A percentile compares a stretch with the other conserved stretches of the same genome.
Conservation (phyloP, 1,140 invertebrate species). For the Eciton burchellii region DNA sequence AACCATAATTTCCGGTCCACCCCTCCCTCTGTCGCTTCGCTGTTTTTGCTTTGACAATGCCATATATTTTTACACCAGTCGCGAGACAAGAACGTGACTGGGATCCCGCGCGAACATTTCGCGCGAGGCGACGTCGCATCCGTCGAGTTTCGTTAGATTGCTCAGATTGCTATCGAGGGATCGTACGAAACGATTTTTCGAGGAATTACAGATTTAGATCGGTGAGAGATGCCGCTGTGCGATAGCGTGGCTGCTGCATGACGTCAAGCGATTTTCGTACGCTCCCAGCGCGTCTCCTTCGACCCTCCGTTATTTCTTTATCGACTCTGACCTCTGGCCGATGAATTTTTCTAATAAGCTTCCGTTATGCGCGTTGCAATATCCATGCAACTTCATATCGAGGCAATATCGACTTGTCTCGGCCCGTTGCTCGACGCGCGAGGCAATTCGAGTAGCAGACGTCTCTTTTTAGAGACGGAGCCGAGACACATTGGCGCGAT, state of each 20-base stretch:
- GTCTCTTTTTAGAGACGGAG: constrained; percentile 40
- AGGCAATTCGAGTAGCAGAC: constrained; percentile 33
- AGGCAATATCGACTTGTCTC: constrained; percentile 41
- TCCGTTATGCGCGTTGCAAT: constrained; percentile 39
- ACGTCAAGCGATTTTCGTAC: background rate
- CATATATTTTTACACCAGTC: constrained; percentile 33
- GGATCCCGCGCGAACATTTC: background rate
- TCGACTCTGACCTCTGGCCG: constrained; percentile 12
- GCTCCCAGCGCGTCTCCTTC: background rate
- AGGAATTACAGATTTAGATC: background rate
- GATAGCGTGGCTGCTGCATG: too few relatives aligned
- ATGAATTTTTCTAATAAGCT: constrained; percentile 51
- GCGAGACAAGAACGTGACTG: constrained; percentile 13
- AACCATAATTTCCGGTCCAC: constrained; percentile 32
- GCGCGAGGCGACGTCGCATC: background rate
- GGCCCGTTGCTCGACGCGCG: constrained; percentile 48
- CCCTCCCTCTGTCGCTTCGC: constrained; percentile 3
- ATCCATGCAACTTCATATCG: constrained; percentile 59
- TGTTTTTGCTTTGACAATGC: constrained; percentile 20
- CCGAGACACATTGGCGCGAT: constrained; percentile 28
- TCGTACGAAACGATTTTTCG: background rate
- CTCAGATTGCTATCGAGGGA: background rate
- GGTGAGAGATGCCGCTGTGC: background rate
- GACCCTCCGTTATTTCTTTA: constrained; percentile 42
- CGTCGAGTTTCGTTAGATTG: background rate